These are phyloP conservation scores for Danio kyathit DNA, from an alignment of 2,797 vertebrate species.

Conservation along the genomic window DNA sequence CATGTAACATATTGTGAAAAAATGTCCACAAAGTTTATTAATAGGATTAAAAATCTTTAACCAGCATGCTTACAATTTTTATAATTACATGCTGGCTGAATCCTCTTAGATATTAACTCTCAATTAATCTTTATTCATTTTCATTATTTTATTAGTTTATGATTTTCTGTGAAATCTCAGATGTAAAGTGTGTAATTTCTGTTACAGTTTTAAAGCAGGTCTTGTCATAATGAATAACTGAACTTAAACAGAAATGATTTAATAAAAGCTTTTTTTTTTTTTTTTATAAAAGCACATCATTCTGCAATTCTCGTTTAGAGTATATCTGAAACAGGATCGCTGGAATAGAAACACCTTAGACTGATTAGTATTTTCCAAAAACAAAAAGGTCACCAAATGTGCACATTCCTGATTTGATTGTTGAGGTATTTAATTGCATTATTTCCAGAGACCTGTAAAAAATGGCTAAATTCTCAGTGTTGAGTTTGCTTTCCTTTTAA, in stretches of 20 bases:
- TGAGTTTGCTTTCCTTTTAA: constrained; percentile 41
- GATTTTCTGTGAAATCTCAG: background rate
- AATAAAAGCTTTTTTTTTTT: background rate
- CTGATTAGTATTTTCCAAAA: constrained; percentile 29
- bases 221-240: background rate
- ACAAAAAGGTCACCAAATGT: constrained; percentile 13
- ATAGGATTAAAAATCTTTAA: too few species aligned
- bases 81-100: too few species aligned
- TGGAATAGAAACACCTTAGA: constrained; percentile 42
- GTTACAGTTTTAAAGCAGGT: background rate
- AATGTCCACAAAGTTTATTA: too few species aligned
- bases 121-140: too few species aligned
- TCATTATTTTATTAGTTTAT: background rate
- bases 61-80: too few species aligned
- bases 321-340: constrained; percentile 30
- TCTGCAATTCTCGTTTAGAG: constrained; percentile 16
- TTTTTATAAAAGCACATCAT: constrained; percentile 2
- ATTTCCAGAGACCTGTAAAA: constrained; percentile 29
- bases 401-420: constrained; percentile 42
- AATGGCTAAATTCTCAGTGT: constrained; percentile 14
- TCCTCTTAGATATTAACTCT: too few species aligned
- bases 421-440: constrained; percentile 36
- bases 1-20: too few species aligned
- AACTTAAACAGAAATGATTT: background rate
- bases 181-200: background rate